These are phyloP conservation scores for Nyctibius grandis DNA, from an alignment of 2,797 vertebrate species.

Conservation along the genomic window DNA sequence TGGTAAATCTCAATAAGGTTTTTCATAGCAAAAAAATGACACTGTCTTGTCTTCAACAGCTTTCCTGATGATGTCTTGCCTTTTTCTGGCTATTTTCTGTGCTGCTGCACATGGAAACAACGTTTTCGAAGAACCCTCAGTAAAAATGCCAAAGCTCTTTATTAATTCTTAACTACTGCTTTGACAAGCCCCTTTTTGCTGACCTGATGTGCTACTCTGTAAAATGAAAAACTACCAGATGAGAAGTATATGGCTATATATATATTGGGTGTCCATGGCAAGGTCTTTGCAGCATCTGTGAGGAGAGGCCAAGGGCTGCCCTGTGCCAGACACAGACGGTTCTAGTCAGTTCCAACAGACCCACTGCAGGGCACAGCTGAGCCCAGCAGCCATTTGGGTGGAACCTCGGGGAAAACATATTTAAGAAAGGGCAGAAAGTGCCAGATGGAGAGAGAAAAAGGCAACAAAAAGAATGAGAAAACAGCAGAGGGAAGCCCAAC, in stretches of 20 bases:
- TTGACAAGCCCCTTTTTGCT: background rate
- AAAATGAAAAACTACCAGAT: background rate
- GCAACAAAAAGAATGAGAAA: background rate
- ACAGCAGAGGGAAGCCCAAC: background rate
- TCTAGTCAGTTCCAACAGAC: background rate
- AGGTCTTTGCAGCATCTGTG: background rate
- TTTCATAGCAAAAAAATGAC: background rate
- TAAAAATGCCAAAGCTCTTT: background rate
- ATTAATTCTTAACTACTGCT: background rate
- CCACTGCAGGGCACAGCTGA: background rate
- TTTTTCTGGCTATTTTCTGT: background rate
- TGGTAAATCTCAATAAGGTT: background rate
- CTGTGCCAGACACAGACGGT: fast-evolving
- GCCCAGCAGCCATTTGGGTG: background rate
- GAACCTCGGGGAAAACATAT: background rate
- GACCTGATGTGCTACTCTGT: background rate
- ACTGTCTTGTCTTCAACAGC: background rate
- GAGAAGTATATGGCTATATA: background rate
- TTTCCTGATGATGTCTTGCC: background rate
- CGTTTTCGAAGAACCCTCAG: background rate
- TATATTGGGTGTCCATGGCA: background rate
- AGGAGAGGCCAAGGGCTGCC: background rate
- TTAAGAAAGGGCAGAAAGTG: background rate
- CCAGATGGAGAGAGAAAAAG: background rate
- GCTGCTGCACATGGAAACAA: background rate